Evolutionary conservation across 2,797 vertebrate genomes (phyloP), one percentile per base, ranked within the genome.

Genomic region (Danio jaintianensis): DNA sequence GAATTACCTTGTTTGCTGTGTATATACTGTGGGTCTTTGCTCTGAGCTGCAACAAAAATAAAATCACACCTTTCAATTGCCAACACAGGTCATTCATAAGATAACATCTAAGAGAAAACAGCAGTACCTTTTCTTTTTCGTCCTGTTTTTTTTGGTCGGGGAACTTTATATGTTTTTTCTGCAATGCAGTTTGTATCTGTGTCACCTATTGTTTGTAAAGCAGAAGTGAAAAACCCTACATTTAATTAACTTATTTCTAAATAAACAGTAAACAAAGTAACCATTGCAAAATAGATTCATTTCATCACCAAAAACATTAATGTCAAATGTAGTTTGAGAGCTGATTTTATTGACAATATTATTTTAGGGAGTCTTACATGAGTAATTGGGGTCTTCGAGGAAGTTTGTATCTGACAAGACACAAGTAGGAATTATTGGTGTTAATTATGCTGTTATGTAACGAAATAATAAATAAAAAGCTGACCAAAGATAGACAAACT

Each of bases 91-190:
- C 4, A 56, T 68, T 59, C n/a, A 18, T 10, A 4, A 10, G 29
- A 59, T 29, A 42, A 20, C 29, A 38, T 59, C 15, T 20, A 15
- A 69, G 2, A 47, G 20, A 29, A 56, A 62, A 52, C 6, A 13
- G 0, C 10, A 22, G 43, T 69, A 84, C 83, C 75, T 82, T 73
- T 66, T 20, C 64, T 61, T 43, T 69, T 78, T 68, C 71, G 79
- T 70, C 7, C 2, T 67, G 15, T 40, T 63, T 53, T 61, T 74
- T 64, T 58, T 43, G 2, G 29, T 29, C 29, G 29, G 29, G 29
- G 1, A 29, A 29, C 13, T 22, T 67, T 18, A 42, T 7, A n/a
- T 50, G 11, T 45, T 7, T 63, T 29, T 4, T 69, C 59, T 58
- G 67, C 40, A 6, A 7, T 36, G 45, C 6, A 53, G 45, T 9